phyloP scores from a whole-genome alignment of 1,140 invertebrate genomes.

The Drosophila guanche region DNA sequence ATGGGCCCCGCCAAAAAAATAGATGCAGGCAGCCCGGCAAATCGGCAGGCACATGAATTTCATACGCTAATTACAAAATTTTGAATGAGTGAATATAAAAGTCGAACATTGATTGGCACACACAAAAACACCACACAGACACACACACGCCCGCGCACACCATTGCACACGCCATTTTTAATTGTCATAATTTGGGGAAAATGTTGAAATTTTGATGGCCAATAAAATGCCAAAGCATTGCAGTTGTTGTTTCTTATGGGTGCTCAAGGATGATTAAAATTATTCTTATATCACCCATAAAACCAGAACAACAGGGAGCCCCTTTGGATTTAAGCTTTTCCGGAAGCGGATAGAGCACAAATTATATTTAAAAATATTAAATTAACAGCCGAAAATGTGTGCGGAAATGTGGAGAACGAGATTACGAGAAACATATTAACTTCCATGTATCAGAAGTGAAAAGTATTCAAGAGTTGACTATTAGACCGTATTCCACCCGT shows the following conservation, averaged over 20 bases:
- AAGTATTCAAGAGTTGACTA: no score
- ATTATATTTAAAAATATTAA: conserved; percentile 6
- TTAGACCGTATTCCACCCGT: no score
- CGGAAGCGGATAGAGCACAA: conserved; percentile 1
- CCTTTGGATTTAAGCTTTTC: background rate
- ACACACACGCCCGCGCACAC: background rate
- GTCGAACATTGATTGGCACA: conserved; percentile 79
- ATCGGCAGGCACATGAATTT: conserved; percentile 57
- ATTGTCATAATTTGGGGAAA: conserved; percentile 65
- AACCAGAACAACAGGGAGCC: conserved; percentile 18
- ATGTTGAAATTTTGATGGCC: conserved; percentile 49
- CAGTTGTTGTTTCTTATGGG: conserved; percentile 44
- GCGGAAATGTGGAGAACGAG: no score
- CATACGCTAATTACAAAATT: conserved; percentile 66
- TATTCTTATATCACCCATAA: conserved; percentile 49
- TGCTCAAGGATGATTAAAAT: conserved; percentile 54
- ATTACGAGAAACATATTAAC: no score
- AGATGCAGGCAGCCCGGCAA: conserved; percentile 29
- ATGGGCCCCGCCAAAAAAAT: conserved; percentile 52
- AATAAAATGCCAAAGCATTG: conserved; percentile 59
- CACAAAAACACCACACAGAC: conserved; percentile 16
- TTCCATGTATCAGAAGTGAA: no score
- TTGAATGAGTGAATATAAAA: conserved; percentile 80
- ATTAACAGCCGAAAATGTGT: conserved; percentile 5
- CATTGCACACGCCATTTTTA: conserved; percentile 41